These are phyloP conservation scores for Orius laevigatus DNA, from an alignment of 1,140 invertebrate genomes.

Conservation along the genomic window DNA sequence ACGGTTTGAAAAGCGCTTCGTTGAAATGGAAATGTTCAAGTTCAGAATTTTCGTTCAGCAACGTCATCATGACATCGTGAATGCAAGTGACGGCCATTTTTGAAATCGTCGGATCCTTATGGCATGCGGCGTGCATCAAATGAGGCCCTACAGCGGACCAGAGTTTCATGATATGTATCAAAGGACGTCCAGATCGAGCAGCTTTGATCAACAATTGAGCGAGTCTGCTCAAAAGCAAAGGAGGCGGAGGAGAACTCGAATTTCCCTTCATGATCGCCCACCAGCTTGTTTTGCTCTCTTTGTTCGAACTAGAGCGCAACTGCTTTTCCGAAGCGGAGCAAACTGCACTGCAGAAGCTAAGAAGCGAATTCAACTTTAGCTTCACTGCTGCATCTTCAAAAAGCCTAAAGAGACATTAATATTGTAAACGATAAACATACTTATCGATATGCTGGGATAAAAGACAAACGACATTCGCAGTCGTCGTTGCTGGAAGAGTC, in stretches of 20 bases:
- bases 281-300: conserved; percentile 13
- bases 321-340: conserved; percentile 68
- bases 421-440: conserved; percentile 21
- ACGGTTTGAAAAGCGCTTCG: conserved; percentile 84
- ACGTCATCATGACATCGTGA: conserved; percentile 74
- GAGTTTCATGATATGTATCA: conserved; percentile 73
- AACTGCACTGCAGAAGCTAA: conserved; percentile 60
- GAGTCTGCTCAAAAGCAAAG: conserved; percentile 50
- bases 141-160: conserved; percentile 83
- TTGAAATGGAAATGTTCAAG: conserved; percentile 88
- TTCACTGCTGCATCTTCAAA: conserved; percentile 74
- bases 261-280: conserved; percentile 13
- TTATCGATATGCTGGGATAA: conserved; percentile 71
- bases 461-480: conserved; percentile 71
- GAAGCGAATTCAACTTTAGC: conserved; percentile 67
- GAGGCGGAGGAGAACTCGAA: conserved; percentile 5
- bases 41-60: conserved; percentile 78
- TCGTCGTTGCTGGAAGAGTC: conserved; percentile 52
- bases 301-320: conserved; percentile 24
- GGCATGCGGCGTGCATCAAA: conserved; percentile 85
- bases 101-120: conserved; percentile 72
- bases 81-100: conserved; percentile 87
- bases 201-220: conserved; percentile 77
- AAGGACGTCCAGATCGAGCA: conserved; percentile 65
- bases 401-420: conserved; percentile 28